A percentile compares a stretch with the other conserved stretches of the same genome.
phyloP scores from a whole-genome alignment of 2,888 invertebrate genomes.

The Drosophila monieri region DNA sequence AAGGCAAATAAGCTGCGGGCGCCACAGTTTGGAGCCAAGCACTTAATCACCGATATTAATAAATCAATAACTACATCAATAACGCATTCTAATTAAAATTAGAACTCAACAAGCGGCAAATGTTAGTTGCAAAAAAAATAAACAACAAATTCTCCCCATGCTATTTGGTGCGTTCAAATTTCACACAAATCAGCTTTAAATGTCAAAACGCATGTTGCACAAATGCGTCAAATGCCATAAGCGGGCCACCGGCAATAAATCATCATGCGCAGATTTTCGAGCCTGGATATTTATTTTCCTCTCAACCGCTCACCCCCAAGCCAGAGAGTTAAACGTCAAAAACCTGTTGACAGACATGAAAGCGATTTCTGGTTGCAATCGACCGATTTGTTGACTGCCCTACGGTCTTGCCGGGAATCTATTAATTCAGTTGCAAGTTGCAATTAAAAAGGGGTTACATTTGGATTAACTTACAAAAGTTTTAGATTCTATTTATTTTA shows the following conservation, averaged over 20 bases:
- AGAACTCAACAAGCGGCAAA: conserved; percentile 49
- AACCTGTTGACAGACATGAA: conserved; percentile 52
- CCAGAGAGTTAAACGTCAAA: conserved; percentile 39
- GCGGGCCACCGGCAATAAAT: conserved; percentile 68
- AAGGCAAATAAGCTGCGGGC: conserved; percentile 62
- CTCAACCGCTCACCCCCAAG: background rate
- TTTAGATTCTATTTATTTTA: too few species aligned
- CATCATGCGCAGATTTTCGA: conserved; percentile 52
- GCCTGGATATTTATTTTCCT: conserved; percentile 22
- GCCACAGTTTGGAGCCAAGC: conserved; percentile 41
- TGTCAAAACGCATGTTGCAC: conserved; percentile 79
- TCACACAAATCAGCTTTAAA: conserved; percentile 78
- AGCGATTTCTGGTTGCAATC: conserved; percentile 42
- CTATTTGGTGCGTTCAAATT: conserved; percentile 52
- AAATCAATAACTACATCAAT: conserved; percentile 65
- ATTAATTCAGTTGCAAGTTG: background rate
- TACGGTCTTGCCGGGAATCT: background rate
- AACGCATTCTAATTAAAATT: conserved; percentile 60
- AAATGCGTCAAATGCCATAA: conserved; percentile 76
- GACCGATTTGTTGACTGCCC: conserved; percentile 26
- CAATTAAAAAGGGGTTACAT: too few species aligned
- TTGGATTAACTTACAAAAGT: too few species aligned
- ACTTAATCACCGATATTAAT: conserved; percentile 56
- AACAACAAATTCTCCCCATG: conserved; percentile 10
- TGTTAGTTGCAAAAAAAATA: conserved; percentile 19